Percentiles rank a stretch among this genome's conserved stretches.
phyloP scores from a whole-genome alignment of 2,113 vertebrate genomes.

The Leucoraja erinaceus region DNA sequence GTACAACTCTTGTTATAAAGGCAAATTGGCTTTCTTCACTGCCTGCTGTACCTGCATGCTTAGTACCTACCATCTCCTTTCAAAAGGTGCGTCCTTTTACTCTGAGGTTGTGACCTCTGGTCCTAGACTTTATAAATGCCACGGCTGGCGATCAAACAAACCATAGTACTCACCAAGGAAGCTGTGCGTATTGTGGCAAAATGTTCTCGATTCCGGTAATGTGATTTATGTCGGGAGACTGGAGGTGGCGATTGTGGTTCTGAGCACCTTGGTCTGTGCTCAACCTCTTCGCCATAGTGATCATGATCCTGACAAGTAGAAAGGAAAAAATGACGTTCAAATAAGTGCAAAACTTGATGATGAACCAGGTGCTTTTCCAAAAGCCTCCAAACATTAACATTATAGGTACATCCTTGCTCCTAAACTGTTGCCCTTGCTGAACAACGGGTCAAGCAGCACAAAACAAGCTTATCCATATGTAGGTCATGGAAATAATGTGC shows the following conservation, averaged over 20 bases:
- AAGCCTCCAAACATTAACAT: neutral
- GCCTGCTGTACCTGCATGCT: too few species aligned
- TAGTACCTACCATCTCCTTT: too few species aligned
- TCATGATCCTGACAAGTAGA: slow-evolving; percentile 73
- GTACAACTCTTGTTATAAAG: too few species aligned
- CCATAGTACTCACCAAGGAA: slow-evolving; percentile 70
- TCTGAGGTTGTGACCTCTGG: too few species aligned
- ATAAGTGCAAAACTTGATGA: neutral
- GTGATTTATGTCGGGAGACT: slow-evolving; percentile 78
- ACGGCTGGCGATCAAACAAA: rapidly evolving
- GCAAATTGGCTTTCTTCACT: too few species aligned
- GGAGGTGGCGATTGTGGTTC: slow-evolving; percentile 84
- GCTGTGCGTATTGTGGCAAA: slow-evolving; percentile 97
- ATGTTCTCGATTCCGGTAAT: slow-evolving; percentile 90
- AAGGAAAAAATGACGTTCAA: slow-evolving; percentile 36
- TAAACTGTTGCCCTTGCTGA: too few species aligned
- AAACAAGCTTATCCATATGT: neutral
- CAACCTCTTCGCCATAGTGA: slow-evolving; percentile 72
- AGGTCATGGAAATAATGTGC: neutral
- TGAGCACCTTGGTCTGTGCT: slow-evolving; percentile 66
- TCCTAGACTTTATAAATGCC: neutral
- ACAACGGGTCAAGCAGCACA: neutral
- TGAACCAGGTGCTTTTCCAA: neutral
- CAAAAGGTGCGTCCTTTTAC: too few species aligned
- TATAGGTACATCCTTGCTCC: neutral